Conservation (phyloP, 1,140 invertebrate species). For the Musca domestica region DNA sequence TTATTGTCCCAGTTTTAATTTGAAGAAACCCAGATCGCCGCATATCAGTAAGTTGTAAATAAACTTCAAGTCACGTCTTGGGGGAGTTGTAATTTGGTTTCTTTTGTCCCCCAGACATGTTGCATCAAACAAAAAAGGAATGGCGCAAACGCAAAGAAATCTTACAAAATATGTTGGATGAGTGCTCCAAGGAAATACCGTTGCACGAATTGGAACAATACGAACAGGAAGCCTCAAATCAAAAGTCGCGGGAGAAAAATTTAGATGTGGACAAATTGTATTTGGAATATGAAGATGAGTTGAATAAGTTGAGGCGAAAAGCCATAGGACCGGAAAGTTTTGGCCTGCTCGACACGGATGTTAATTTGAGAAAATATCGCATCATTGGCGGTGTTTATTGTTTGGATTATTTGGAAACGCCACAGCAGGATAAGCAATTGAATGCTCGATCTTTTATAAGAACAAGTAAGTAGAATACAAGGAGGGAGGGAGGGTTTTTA, state of each 20-base stretch:
- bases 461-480: constrained; percentile 35
- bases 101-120: constrained; percentile 41
- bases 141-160: constrained; percentile 53
- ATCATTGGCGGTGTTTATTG: constrained; percentile 67
- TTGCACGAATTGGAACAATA: constrained; percentile 39
- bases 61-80: background rate
- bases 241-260: constrained; percentile 33
- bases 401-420: constrained; percentile 65
- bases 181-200: constrained; percentile 37
- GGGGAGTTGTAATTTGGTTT: background rate
- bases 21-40: constrained; percentile 40
- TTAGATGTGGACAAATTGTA: constrained; percentile 51
- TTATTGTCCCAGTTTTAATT: constrained; percentile 53
- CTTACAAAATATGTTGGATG: constrained; percentile 45
- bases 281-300: constrained; percentile 51
- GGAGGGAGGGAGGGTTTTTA: background rate
- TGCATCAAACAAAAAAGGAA: constrained; percentile 47
- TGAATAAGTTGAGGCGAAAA: constrained; percentile 46
- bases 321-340: constrained; percentile 46
- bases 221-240: constrained; percentile 40
- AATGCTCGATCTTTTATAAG: constrained; percentile 48
- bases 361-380: constrained; percentile 66
- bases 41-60: constrained; percentile 36
- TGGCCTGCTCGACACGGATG: constrained; percentile 55
- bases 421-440: constrained; percentile 60